Evolutionary conservation across 2,797 vertebrate genomes (phyloP), one percentile per base, ranked within the genome.

Genomic region (Chaetodon trifasciatus): DNA sequence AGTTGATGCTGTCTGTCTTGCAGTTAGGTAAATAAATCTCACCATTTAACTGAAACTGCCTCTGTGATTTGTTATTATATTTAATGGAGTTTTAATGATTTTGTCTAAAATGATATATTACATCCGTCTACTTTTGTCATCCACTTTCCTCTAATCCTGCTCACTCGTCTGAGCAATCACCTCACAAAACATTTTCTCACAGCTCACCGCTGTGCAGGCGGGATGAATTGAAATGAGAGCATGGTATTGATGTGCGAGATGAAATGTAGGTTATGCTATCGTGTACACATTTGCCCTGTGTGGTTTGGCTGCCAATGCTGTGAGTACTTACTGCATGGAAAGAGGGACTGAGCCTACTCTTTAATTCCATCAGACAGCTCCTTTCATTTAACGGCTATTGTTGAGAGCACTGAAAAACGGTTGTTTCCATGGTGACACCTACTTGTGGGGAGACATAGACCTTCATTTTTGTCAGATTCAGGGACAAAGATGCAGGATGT

Each of bases 351-450:
- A 91, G 86, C 78, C 83, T 85, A 77, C 87, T 88, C 91, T 92
- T 92, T 89, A 90, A 91, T 89, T 93, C 90, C 91, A 90, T 91
- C 86, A 83, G 86, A 91, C 88, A 88, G 87, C 81, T 93, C 85
- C 86, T 91, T 92, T 94, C 88, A 92, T 94, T 94, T 88, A 93
- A 82, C 81, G 60, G 88, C 93, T 89, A 92, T 91, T 91, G 94
- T 94, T 82, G 88, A 93, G 90, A 74, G 89, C 80, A 17, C 86
- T 89, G 93, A 92, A 94, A 91, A 90, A 91, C 79, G 82, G 85
- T 91, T 86, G 95, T 96, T 96, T 94, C 95, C 94, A 96, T 96
- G 94, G 96, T 86, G 91, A 96, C 91, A 82, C 88, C 87, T 91
- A 93, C 91, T 91, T 86, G 86, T 87, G 67, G 84, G 88, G 89